Conservation (phyloP, 1,140 invertebrate genomes). For the Drosophila lini region DNA sequence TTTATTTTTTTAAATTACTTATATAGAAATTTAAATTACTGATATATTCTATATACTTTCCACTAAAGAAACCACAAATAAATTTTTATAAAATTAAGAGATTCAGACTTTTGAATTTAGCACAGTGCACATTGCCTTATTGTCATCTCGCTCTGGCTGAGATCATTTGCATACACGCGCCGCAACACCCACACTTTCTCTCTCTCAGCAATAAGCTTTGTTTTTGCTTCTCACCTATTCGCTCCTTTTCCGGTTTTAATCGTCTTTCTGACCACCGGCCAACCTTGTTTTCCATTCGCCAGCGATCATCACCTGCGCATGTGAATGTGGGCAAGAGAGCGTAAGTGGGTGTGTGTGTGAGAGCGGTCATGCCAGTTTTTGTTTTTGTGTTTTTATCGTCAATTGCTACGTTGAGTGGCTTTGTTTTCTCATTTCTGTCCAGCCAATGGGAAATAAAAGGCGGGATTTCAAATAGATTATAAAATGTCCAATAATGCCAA, state of each 20-base stretch:
- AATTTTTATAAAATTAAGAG: too few relatives aligned
- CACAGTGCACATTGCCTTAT: not conserved
- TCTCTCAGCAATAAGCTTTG: conserved; percentile 38
- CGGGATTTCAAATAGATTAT: conserved; percentile 4
- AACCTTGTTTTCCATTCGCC: conserved; percentile 58
- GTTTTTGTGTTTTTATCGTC: conserved; percentile 25
- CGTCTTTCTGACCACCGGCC: conserved; percentile 59
- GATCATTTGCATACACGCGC: conserved; percentile 34
- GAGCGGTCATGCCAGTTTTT: conserved; percentile 22
- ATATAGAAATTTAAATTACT: too few relatives aligned
- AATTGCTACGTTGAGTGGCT: conserved; percentile 39
- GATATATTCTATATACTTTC: too few relatives aligned
- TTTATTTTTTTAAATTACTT: conserved; percentile 71
- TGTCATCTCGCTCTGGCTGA: not conserved
- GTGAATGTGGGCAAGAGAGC: conserved; percentile 2
- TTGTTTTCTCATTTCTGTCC: conserved; percentile 48
- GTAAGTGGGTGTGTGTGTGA: not conserved
- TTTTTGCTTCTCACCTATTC: conserved; percentile 58
- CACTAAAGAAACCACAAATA: too few relatives aligned
- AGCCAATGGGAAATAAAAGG: conserved; percentile 57
- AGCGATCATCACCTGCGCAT: conserved; percentile 45
- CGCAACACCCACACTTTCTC: not conserved
- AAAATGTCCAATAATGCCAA: not conserved
- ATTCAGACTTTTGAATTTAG: too few relatives aligned
- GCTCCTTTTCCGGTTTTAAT: conserved; percentile 21